phyloP scores from a whole-genome alignment of 2,113 vertebrate species.

The Alaudala cheleensis region DNA sequence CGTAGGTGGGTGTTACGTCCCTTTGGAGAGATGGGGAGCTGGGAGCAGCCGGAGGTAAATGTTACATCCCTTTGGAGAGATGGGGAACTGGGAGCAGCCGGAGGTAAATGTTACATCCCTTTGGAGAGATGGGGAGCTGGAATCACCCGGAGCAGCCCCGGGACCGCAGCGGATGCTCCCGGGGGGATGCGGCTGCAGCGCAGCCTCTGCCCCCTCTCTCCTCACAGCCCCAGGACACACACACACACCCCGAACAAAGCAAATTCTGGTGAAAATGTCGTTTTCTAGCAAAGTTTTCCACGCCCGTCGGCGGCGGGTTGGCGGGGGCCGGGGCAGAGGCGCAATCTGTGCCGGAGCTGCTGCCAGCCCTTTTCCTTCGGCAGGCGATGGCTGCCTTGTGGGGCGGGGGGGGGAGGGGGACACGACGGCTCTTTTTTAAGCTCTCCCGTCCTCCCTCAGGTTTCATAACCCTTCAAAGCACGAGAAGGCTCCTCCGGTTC shows the following conservation, averaged over 20 bases:
- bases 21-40: accelerated
- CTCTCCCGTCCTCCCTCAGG: slow-evolving; percentile 37
- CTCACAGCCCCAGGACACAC: accelerated
- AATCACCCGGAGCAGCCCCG: accelerated
- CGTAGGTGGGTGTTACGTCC: accelerated
- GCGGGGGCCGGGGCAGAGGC: slow-evolving; percentile 43
- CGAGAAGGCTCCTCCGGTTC: not conserved
- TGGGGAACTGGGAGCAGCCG: accelerated
- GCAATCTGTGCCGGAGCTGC: slow-evolving; percentile 22
- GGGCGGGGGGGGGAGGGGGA: not conserved
- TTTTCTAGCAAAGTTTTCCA: not conserved
- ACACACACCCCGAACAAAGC: accelerated
- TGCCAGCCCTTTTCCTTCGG: slow-evolving; percentile 49
- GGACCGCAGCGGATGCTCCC: accelerated
- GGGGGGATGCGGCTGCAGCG: not conserved
- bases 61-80: accelerated
- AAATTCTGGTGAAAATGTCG: not conserved
- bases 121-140: accelerated
- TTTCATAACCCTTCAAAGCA: slow-evolving; percentile 54
- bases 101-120: no score
- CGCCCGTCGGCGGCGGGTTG: not conserved
- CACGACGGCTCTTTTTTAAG: slow-evolving; percentile 57
- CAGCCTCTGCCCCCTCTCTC: accelerated
- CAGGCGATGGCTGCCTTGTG: not conserved
- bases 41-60: accelerated